These are phyloP conservation scores for Sebastes glaucus DNA, from an alignment of 2,797 vertebrate species.

Conservation along the genomic window DNA sequence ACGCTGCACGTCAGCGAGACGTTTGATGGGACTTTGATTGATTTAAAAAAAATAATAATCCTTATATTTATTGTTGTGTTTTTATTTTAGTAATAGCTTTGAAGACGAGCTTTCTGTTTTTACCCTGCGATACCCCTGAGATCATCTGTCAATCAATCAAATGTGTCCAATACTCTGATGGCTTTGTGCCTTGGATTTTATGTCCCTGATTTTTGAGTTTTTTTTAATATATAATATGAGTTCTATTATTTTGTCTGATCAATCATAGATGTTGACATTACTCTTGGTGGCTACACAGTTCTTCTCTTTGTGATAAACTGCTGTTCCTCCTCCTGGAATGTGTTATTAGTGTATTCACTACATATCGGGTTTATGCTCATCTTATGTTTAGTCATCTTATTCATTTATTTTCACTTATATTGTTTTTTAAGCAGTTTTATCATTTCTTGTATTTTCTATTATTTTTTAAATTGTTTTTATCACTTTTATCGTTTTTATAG, in stretches of 20 bases:
- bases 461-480: no score
- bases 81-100: slow-evolving; percentile 25
- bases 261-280: background rate
- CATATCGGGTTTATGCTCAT: background rate
- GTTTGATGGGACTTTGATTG: slow-evolving; percentile 12
- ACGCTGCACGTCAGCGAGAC: background rate
- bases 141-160: slow-evolving; percentile 33
- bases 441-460: no score
- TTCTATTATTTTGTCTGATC: background rate
- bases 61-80: background rate
- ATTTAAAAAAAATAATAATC: background rate
- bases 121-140: background rate
- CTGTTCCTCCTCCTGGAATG: background rate
- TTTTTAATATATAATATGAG: background rate
- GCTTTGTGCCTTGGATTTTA: background rate
- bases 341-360: no score
- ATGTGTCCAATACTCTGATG: background rate
- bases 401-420: background rate
- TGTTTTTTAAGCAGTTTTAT: no score
- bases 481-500: no score
- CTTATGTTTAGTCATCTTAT: background rate
- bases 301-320: background rate
- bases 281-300: background rate
- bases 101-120: slow-evolving; percentile 7
- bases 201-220: background rate